Evolutionary conservation across 2,113 vertebrate genomes (phyloP), one percentile per base, ranked within the genome.

Genomic region (Alethe castanea): DNA sequence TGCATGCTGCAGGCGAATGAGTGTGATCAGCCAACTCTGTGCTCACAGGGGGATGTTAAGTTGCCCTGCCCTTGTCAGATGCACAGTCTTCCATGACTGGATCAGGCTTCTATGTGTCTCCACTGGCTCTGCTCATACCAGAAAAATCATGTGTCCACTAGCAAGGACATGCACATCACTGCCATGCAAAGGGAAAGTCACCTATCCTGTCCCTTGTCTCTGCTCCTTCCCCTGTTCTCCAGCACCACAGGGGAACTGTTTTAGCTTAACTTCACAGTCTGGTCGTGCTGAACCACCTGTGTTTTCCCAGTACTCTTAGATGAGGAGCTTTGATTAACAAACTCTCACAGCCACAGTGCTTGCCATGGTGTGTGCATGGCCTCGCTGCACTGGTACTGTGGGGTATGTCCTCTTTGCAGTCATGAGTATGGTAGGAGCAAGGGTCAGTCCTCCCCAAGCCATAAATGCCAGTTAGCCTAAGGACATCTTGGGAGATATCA

Each of bases 1-100:
- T 0, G 0, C 23, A 1, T 4, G 31, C 62, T 83, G 64, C 14
- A 2, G 67, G 87, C 0, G 0, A 19, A 24, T 57, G 64, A 69
- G n/a, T 0, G 3, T 12, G 22, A 9, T 60, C 7, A 5, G 44
- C 35, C 4, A 4, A 23, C 71, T 31, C 53, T 38, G 13, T 64
- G 33, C 66, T 2, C 24, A 2, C 2, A 2, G 20, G 31, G 25
- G 6, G 11, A 29, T 64, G 81, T 14, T 22, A 35, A 28, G 47
- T 20, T 20, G 1, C 50, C 61, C 65, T 93, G 64, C 42, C 60
- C 47, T 33, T 26, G 44, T 35, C 69, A 64, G 78, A 78, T 40
- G 52, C 33, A 50, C 5, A 5, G 33, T 50, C n/a, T 66, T 70
- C 70, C 48, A 8, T 11, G 33, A 26, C 29, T 84, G n/a, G 25